Conservation (phyloP, 2,113 vertebrate species). For the Orycteropus afer region DNA sequence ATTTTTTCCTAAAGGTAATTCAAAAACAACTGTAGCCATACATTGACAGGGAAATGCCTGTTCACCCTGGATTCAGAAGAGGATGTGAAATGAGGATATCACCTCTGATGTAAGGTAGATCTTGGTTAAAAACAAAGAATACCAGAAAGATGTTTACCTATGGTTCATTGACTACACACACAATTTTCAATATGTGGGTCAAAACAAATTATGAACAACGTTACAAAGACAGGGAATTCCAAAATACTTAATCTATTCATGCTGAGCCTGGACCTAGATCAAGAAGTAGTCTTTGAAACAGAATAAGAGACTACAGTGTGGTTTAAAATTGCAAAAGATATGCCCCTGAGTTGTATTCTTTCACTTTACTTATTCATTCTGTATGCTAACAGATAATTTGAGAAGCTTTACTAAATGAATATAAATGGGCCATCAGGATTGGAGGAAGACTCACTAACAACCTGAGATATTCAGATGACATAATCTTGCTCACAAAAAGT, state of each 20-base stretch:
- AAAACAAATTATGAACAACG: background rate
- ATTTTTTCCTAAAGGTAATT: background rate
- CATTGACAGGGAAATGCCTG: background rate
- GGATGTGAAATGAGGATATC: background rate
- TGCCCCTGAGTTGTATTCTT: background rate
- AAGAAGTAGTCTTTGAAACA: background rate
- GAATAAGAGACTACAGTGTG: background rate
- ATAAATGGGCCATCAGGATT: background rate
- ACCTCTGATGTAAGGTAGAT: background rate
- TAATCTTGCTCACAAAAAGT: background rate
- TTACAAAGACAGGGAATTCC: background rate
- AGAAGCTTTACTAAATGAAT: background rate
- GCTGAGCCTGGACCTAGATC: background rate
- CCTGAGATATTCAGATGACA: background rate
- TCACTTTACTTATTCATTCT: background rate
- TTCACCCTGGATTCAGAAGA: background rate
- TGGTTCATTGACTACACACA: background rate
- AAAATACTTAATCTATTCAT: background rate
- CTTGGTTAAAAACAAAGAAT: background rate
- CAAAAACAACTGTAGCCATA: background rate
- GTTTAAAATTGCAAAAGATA: background rate
- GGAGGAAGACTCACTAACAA: background rate
- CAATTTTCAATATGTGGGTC: background rate
- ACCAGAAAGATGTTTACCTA: background rate
- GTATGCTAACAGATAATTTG: background rate